A percentile compares a stretch with the other conserved stretches of the same genome.
Conservation (phyloP, 2,113 vertebrate genomes). For the Melanotaenia duboulayi region DNA sequence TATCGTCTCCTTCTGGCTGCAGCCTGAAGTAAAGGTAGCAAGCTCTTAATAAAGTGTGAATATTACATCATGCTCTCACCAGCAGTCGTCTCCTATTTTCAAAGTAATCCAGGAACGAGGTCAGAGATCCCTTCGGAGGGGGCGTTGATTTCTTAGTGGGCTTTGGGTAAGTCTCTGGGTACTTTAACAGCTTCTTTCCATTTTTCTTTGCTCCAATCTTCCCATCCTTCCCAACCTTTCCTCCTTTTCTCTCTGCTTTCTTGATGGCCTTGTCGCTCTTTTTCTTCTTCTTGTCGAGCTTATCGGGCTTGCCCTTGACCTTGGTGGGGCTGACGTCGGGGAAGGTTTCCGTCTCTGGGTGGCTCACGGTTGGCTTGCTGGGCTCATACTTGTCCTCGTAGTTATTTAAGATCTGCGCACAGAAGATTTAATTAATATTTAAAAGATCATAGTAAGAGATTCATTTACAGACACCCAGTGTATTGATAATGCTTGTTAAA, state of each 20-base stretch:
- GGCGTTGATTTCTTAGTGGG: conserved; percentile 81
- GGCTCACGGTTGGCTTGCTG: conserved; percentile 74
- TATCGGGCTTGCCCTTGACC: conserved; percentile 86
- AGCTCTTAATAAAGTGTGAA: neutral
- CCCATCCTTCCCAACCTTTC: conserved; percentile 85
- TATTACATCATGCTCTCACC: conserved; percentile 85
- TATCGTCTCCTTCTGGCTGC: neutral
- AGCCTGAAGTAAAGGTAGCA: neutral
- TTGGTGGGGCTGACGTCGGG: conserved; percentile 73
- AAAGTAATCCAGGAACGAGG: conserved; percentile 91
- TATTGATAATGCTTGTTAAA: too few species aligned
- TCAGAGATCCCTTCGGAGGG: conserved; percentile 80
- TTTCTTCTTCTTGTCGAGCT: conserved; percentile 91
- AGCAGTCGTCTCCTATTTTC: conserved; percentile 93
- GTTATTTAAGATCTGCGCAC: conserved; percentile 83
- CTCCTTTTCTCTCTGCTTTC: conserved; percentile 87
- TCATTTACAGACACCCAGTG: too few species aligned
- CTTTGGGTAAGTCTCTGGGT: conserved; percentile 83
- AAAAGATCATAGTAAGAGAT: too few species aligned
- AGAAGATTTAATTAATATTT: neutral
- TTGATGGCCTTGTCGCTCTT: conserved; percentile 87
- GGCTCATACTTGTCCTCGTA: conserved; percentile 89
- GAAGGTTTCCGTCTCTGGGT: conserved; percentile 77
- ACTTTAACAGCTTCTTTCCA: conserved; percentile 84
- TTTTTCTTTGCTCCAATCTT: conserved; percentile 85